Evolutionary conservation across 1,140 invertebrate species (phyloP), one percentile per base, ranked within the genome.

Genomic region (Hermetia illucens): DNA sequence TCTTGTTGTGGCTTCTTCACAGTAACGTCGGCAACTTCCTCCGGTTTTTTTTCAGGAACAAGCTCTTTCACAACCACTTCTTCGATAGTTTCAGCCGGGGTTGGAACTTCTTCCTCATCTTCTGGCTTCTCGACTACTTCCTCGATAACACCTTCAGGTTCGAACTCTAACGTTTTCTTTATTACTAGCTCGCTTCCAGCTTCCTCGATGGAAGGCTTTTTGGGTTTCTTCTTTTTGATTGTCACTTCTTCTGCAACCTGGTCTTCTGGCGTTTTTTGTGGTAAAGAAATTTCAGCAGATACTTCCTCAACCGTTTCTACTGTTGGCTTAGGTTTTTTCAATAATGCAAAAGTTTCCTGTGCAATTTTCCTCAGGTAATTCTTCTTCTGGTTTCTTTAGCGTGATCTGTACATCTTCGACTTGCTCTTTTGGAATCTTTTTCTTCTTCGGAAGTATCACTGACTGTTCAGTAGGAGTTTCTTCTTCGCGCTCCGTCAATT

Each of bases 211-310:
- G 44, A 41, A n/a, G 45, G 44, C 16, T 44, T 43, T 41, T 58
- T 52, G 16, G 51, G 40, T 36, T 66, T 54, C 34, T 57, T 41
- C 2, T 44, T 44, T 27, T 54, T 41, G 18, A 42, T 52, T 30
- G 45, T 22, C 5, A 33, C 43, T 0, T 50, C 51, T 36, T 52
- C 46, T 9, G 52, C 50, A 39, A 50, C 52, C 27, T 57, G 47
- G 21, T 34, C 35, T 36, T 34, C 20, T 5, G 42, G 38, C 5
- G 13, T 17, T 40, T 43, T 35, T 17, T 22, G 5, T 40, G 21
- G 18, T 40, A 27, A 16, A 34, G 29, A 9, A 37, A 33, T 37
- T 36, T 16, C 3, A 32, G 17, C 17, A 24, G 21, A 25, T 39
- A 8, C 24, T 25, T 25, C 24, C 24, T 25, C 31, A 8, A 13